phyloP scores from a whole-genome alignment of 2,888 invertebrate species.

The Orthosia gracilis region DNA sequence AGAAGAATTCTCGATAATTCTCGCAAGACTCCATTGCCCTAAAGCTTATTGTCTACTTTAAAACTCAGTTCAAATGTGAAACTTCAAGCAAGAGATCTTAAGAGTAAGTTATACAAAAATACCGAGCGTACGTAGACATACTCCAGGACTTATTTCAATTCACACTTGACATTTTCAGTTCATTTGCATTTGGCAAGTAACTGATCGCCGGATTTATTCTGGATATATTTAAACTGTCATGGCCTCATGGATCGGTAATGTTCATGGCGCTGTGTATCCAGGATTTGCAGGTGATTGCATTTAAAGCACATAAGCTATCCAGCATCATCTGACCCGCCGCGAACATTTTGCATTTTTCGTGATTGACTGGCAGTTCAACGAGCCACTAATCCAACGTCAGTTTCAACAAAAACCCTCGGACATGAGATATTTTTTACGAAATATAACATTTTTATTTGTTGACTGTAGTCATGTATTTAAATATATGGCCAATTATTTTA shows the following conservation, averaged over 20 bases:
- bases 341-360: conserved; percentile 69
- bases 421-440: conserved; percentile 6
- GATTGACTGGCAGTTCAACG: conserved; percentile 69
- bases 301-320: conserved; percentile 65
- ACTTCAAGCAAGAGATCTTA: conserved; percentile 24
- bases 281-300: conserved; percentile 66
- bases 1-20: conserved; percentile 36
- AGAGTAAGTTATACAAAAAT: conserved; percentile 27
- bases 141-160: conserved; percentile 31
- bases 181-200: conserved; percentile 44
- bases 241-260: conserved; percentile 30
- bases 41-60: conserved; percentile 33
- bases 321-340: conserved; percentile 57
- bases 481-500: conserved; percentile 17
- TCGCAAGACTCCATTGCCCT: conserved; percentile 31
- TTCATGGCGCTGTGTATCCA: conserved; percentile 34
- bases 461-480: neutral
- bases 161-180: conserved; percentile 46
- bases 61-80: conserved; percentile 26
- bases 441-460: conserved; percentile 19
- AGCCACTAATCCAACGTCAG: conserved; percentile 57
- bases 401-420: conserved; percentile 40
- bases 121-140: conserved; percentile 13
- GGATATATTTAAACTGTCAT: conserved; percentile 48
- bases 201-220: conserved; percentile 45